These are phyloP conservation scores for Sander vitreus DNA, from an alignment of 2,113 vertebrate genomes.

Conservation along the genomic window DNA sequence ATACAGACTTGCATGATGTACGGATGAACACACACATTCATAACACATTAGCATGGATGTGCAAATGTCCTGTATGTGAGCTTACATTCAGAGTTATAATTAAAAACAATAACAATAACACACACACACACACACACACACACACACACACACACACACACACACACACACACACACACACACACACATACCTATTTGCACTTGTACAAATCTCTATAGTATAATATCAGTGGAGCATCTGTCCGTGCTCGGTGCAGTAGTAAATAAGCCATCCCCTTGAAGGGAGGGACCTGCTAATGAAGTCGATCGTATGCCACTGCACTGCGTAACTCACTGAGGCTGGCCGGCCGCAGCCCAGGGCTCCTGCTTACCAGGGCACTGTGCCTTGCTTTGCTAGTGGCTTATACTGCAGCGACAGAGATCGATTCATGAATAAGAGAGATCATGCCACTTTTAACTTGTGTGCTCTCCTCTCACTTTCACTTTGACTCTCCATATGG, in stretches of 20 bases:
- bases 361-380: slow-evolving; percentile 57
- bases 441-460: slow-evolving; percentile 59
- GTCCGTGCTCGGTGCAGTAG: slow-evolving; percentile 60
- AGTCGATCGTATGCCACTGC: slow-evolving; percentile 77
- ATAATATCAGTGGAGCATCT: slow-evolving; percentile 64
- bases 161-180: slow-evolving; percentile 16
- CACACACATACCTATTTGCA: slow-evolving; percentile 39
- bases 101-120: background rate
- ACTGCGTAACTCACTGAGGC: slow-evolving; percentile 74
- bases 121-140: background rate
- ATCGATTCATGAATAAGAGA: slow-evolving; percentile 61
- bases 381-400: slow-evolving; percentile 47
- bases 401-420: slow-evolving; percentile 61
- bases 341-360: slow-evolving; percentile 53
- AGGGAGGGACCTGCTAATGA: slow-evolving; percentile 77
- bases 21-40: background rate
- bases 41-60: background rate
- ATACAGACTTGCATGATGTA: slow-evolving; percentile 32
- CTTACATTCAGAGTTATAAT: background rate
- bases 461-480: slow-evolving; percentile 49
- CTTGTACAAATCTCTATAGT: slow-evolving; percentile 33
- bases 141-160: background rate
- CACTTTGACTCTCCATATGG: slow-evolving; percentile 36
- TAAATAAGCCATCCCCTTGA: slow-evolving; percentile 65
- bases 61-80: slow-evolving; percentile 9